These are phyloP conservation scores for silkworm (Bombyx mori) DNA, from an alignment of 1,140 invertebrate genomes.

Conservation along the genomic window DNA sequence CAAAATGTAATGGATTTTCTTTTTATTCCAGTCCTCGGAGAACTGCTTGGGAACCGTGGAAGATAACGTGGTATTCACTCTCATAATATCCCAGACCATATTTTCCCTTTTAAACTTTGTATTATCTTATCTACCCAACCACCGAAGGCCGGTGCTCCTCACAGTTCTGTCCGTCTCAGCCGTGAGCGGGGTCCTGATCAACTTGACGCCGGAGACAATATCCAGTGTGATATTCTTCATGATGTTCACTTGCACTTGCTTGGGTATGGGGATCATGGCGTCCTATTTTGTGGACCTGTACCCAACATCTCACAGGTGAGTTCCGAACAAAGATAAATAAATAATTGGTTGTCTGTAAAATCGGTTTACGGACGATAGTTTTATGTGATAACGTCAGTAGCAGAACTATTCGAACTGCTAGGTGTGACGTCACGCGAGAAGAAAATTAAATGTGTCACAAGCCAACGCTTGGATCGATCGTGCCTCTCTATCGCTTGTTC, in stretches of 20 bases:
- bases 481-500: too few relatives aligned
- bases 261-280: slow-evolving; percentile 54
- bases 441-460: too few relatives aligned
- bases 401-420: too few relatives aligned
- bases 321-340: neutral
- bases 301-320: slow-evolving; percentile 55
- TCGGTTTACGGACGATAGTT: too few relatives aligned
- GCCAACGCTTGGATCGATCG: too few relatives aligned
- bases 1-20: neutral
- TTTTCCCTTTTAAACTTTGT: slow-evolving; percentile 49
- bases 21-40: slow-evolving; percentile 31
- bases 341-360: too few relatives aligned
- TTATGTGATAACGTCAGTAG: too few relatives aligned
- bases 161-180: slow-evolving; percentile 36
- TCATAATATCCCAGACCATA: slow-evolving; percentile 36
- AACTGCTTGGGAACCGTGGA: slow-evolving; percentile 40
- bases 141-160: slow-evolving; percentile 32
- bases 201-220: slow-evolving; percentile 45
- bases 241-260: slow-evolving; percentile 48
- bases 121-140: slow-evolving; percentile 47
- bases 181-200: slow-evolving; percentile 35
- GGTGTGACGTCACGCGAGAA: too few relatives aligned
- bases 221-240: slow-evolving; percentile 55
- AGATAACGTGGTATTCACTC: slow-evolving; percentile 43
- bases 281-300: slow-evolving; percentile 60